These are phyloP conservation scores for Ephialtes manifestator DNA, from an alignment of 2,888 invertebrate species.

Conservation along the genomic window DNA sequence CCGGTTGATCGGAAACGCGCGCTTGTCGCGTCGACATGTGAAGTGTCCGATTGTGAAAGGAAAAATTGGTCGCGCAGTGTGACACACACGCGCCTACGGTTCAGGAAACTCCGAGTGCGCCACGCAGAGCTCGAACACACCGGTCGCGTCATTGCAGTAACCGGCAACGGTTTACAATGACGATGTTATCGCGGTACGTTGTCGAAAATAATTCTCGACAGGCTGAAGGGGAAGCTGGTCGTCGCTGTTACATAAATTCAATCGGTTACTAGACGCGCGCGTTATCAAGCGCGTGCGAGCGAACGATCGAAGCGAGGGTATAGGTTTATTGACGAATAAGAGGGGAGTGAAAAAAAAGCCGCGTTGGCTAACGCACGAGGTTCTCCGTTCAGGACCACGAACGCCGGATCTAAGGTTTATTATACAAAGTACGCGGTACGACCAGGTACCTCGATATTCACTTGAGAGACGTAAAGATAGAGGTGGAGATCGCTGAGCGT, in stretches of 20 bases:
- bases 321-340: conserved; percentile 65
- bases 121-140: not conserved
- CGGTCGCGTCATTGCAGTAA: not conserved
- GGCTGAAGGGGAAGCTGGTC: conserved; percentile 58
- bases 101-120: not conserved
- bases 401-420: not conserved
- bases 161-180: conserved; percentile 32
- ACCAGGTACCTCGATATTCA: conserved; percentile 35
- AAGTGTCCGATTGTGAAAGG: conserved; percentile 22
- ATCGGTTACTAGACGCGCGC: conserved; percentile 77
- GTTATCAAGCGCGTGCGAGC: conserved; percentile 8
- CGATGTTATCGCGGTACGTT: conserved; percentile 72
- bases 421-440: conserved; percentile 32
- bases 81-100: conserved; percentile 15
- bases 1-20: not conserved
- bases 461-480: conserved; percentile 5
- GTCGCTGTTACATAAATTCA: conserved; percentile 81
- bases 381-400: not conserved
- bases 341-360: conserved; percentile 12
- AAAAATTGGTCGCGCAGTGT: conserved; percentile 17
- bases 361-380: not conserved
- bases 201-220: conserved; percentile 75
- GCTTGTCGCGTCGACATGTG: not conserved
- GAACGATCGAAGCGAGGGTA: not conserved
- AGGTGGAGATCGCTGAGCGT: conserved; percentile 19